Conservation (phyloP, 2,888 invertebrate genomes). For the Cosmorhoe ocellata region DNA sequence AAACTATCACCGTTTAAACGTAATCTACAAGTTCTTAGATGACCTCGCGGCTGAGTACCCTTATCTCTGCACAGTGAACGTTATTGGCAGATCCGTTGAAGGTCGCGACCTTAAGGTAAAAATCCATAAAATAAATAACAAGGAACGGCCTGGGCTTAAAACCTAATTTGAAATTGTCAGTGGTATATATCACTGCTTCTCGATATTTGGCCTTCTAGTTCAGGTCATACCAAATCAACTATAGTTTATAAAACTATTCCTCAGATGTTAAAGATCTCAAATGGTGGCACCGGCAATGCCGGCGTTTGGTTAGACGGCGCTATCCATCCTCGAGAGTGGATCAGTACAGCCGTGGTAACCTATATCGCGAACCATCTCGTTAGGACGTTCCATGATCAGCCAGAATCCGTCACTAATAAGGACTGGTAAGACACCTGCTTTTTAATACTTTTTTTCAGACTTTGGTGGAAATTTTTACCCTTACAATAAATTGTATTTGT, state of each 20-base stretch:
- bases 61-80: constrained; percentile 56
- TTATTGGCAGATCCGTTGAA: constrained; percentile 66
- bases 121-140: constrained; percentile 13
- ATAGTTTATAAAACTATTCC: not conserved
- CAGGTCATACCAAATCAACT: too few relatives aligned
- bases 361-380: constrained; percentile 88
- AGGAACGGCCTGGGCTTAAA: not conserved
- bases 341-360: constrained; percentile 89
- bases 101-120: constrained; percentile 66
- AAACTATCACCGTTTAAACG: constrained; percentile 61
- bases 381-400: constrained; percentile 85
- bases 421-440: constrained; percentile 89
- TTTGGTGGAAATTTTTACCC: too few relatives aligned
- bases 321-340: constrained; percentile 96
- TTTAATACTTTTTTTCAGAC: too few relatives aligned
- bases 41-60: constrained; percentile 57
- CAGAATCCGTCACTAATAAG: constrained; percentile 87
- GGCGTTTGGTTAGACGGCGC: constrained; percentile 90
- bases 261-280: constrained; percentile 85
- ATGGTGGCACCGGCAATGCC: constrained; percentile 82
- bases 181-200: too few relatives aligned
- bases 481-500: too few relatives aligned
- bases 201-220: too few relatives aligned
- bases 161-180: too few relatives aligned
- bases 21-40: constrained; percentile 66